Percentiles rank a stretch among this genome's conserved stretches.
Conservation (phyloP, 2,888 invertebrate genomes). For the Entomobrya proxima region DNA sequence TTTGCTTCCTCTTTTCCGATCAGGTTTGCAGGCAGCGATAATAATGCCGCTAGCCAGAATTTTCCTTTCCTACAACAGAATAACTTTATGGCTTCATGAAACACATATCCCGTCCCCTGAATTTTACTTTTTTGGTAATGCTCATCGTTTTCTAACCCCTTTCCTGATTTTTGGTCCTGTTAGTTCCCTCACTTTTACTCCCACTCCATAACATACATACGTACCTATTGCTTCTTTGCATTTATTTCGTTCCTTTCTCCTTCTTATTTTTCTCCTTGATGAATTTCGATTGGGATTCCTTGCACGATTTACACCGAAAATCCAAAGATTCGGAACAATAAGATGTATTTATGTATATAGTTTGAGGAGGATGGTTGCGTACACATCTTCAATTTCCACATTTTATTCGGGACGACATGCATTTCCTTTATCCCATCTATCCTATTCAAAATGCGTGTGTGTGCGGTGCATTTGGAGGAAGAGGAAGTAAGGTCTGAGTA, state of each 20-base stretch:
- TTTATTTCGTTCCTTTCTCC: neutral
- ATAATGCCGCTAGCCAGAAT: conserved; percentile 35
- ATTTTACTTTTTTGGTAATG: conserved; percentile 12
- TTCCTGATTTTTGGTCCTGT: conserved; percentile 42
- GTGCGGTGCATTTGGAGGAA: neutral
- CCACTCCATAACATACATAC: neutral
- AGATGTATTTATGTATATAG: conserved; percentile 30
- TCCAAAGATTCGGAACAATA: conserved; percentile 57
- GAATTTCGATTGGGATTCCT: conserved; percentile 53
- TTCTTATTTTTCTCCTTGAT: conserved; percentile 42
- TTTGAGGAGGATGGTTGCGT: neutral
- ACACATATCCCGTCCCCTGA: conserved; percentile 34
- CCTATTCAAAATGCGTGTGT: no score
- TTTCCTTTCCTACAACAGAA: conserved; percentile 7
- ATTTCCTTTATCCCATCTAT: neutral
- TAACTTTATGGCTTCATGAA: conserved; percentile 41
- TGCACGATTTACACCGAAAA: conserved; percentile 53
- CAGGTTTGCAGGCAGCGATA: conserved; percentile 25
- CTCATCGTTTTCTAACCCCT: conserved; percentile 30
- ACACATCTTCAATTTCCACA: neutral
- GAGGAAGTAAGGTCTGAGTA: neutral
- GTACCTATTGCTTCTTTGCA: neutral
- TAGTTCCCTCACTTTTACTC: conserved; percentile 20
- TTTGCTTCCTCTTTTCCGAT: conserved; percentile 13
- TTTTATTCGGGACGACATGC: neutral